A percentile compares a stretch with the other conserved stretches of the same genome.
phyloP scores from a whole-genome alignment of 2,797 vertebrate genomes.

The Artibeus jamaicensis region DNA sequence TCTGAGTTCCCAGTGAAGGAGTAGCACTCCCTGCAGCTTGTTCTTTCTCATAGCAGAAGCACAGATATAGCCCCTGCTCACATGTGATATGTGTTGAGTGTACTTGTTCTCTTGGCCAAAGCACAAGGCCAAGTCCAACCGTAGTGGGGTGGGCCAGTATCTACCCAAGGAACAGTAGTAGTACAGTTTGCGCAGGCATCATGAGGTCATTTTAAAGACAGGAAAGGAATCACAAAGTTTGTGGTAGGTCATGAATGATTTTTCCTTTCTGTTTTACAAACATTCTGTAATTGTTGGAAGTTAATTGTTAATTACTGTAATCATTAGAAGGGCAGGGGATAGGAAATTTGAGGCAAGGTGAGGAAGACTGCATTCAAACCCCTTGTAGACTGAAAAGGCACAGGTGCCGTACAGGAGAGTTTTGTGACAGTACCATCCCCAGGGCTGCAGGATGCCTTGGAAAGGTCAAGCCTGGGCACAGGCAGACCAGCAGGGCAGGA shows the following conservation, averaged over 20 bases:
- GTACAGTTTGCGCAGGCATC: neutral
- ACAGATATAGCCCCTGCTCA: neutral
- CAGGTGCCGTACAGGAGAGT: neutral
- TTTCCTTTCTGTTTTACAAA: neutral
- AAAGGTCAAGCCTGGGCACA: neutral
- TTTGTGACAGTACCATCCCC: too few relatives aligned
- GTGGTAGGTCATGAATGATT: neutral
- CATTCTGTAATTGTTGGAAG: neutral
- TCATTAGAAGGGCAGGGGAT: neutral
- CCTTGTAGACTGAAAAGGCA: neutral
- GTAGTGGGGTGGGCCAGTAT: neutral
- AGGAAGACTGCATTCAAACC: neutral
- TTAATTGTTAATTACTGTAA: neutral
- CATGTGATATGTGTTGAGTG: rapidly evolving
- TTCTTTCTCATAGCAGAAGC: neutral
- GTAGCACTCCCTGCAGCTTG: rapidly evolving
- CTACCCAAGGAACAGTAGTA: neutral
- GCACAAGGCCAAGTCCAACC: neutral
- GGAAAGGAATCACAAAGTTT: neutral
- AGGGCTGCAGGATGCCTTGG: neutral
- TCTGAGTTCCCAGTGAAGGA: neutral
- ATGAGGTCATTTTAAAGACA: neutral
- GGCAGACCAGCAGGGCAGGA: neutral
- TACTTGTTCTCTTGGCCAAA: neutral
- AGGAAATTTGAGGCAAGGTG: neutral